phyloP scores from a whole-genome alignment of 2,888 invertebrate species.

The Pyrochroa serraticornis region DNA sequence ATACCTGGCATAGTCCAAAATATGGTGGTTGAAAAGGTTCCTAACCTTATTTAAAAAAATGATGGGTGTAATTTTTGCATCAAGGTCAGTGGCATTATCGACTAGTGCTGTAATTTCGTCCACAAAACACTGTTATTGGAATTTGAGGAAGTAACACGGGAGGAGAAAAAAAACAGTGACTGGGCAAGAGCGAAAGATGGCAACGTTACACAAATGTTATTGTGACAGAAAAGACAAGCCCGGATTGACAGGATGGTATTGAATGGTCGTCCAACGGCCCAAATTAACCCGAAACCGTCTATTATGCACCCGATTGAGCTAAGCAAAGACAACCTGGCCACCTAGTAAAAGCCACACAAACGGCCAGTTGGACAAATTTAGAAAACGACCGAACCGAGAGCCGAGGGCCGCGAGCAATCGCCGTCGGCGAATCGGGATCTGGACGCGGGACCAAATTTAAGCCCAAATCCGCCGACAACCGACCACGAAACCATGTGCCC shows the following conservation, averaged over 20 bases:
- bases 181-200: slow-evolving; percentile 7
- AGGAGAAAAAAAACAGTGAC: not conserved
- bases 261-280: not conserved
- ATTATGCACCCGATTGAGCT: not conserved
- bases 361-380: slow-evolving; percentile 39
- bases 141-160: not conserved
- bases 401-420: slow-evolving; percentile 23
- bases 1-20: slow-evolving; percentile 56
- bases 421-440: not conserved
- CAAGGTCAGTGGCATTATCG: slow-evolving; percentile 53
- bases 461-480: slow-evolving; percentile 31
- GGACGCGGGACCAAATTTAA: no score
- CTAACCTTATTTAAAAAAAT: slow-evolving; percentile 54
- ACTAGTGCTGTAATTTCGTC: not conserved
- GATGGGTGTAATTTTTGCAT: slow-evolving; percentile 57
- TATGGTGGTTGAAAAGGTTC: slow-evolving; percentile 52
- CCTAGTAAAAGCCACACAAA: not conserved
- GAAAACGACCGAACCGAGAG: slow-evolving; percentile 36
- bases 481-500: slow-evolving; percentile 62
- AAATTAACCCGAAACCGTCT: not conserved
- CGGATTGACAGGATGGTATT: not conserved
- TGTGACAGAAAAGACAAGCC: not conserved
- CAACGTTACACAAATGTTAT: slow-evolving; percentile 5
- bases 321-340: not conserved
- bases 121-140: not conserved